Conservation (phyloP, 2,888 invertebrate genomes). For the Odontothrips loti region DNA sequence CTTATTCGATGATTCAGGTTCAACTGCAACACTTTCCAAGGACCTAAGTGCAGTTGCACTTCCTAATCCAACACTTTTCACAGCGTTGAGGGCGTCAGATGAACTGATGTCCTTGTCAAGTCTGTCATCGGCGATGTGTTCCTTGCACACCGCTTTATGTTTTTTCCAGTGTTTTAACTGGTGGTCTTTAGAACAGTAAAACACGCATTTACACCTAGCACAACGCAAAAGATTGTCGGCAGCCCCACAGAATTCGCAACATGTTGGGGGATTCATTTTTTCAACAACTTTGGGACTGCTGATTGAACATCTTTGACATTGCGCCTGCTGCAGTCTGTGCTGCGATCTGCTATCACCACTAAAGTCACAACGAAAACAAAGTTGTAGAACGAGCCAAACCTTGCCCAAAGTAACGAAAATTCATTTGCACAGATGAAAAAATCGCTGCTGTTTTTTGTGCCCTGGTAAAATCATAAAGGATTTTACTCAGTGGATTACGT, state of each 20-base stretch:
- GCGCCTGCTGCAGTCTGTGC: not conserved
- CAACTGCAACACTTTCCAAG: not conserved
- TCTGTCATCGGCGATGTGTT: conserved; percentile 8
- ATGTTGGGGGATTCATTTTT: conserved; percentile 34
- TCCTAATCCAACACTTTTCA: not conserved
- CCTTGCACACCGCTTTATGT: conserved; percentile 54
- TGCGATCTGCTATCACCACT: not conserved
- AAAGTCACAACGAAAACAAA: not conserved
- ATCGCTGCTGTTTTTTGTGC: too few relatives aligned
- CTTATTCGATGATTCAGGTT: not conserved
- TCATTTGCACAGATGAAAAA: not conserved
- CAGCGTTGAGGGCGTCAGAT: not conserved
- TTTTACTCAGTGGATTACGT: not conserved
- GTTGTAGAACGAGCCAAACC: not conserved
- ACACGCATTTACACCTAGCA: conserved; percentile 65
- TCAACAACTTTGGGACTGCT: not conserved
- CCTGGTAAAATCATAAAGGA: not conserved
- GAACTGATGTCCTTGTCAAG: conserved; percentile 27
- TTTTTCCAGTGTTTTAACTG: conserved; percentile 74
- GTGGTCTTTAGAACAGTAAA: conserved; percentile 76
- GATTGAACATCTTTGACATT: conserved; percentile 7
- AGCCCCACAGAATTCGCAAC: conserved; percentile 53
- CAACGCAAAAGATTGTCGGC: conserved; percentile 64
- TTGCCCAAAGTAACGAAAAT: not conserved
- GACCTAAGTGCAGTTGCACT: not conserved